Base-by-base conservation (phyloP, 2,797 vertebrate species). In the Nothura maculosa region DNA sequence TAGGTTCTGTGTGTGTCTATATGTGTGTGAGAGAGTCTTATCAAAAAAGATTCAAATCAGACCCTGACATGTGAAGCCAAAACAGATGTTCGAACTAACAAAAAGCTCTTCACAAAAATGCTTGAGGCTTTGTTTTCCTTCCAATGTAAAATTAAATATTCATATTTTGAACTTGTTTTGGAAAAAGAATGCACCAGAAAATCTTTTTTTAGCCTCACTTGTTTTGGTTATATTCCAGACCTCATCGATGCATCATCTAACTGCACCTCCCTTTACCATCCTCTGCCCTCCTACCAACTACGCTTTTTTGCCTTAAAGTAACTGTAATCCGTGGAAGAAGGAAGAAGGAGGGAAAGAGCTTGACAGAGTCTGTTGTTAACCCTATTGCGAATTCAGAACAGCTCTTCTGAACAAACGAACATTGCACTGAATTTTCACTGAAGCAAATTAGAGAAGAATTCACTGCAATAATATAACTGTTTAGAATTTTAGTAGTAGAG, bases 391-490 rank as follows among this genome's bases (percentile, higher is more conserved):
- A 69, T 4, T n/a, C 52, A 69, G 73, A 90, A 48, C 9, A 22
- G 50, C 21, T 89, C 27, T 79, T 38, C 70, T 75, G 75, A 60
- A 55, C 54, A 92, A 4, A 0, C 82, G 93, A 89, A 86, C 70
- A 81, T 92, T 81, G 85, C n/a, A 91, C 74, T 89, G 74, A 63
- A 89, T 96, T 95, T 95, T 92, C 85, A 50, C 80, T 94, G 89
- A 67, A 92, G 87, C 76, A 96, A 95, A 94, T 95, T 89, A 89
- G 22, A 85, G 79, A 89, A 94, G 79, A 95, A 95, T 94, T 94
- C 67, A 43, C 20, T 70, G 63, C 69, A 95, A 84, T 78, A 95
- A 95, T 89, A 95, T 54, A 79, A 91, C 48, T 89, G 85, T 94
- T 95, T 95, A 95, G 85, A 79, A 42, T 79, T 96, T 93, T 94